Conservation (phyloP, 2,888 invertebrate genomes). For the Archaeoteleia sp. region DNA sequence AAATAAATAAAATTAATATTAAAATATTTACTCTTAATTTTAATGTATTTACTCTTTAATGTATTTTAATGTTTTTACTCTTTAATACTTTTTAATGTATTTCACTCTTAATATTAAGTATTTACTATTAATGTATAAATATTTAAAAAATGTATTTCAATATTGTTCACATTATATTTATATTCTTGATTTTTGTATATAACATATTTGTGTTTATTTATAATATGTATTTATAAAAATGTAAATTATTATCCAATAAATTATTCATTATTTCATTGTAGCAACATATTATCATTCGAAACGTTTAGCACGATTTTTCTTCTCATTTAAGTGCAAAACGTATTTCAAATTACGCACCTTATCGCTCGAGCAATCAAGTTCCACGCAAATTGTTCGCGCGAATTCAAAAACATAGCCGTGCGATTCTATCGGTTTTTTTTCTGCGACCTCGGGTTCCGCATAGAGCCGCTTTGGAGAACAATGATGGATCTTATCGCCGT, state of each 20-base stretch:
- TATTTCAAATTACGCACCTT: conserved; percentile 38
- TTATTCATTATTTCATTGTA: neutral
- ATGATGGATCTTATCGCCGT: conserved; percentile 52
- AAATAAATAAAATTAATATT: no score
- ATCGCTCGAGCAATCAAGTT: conserved; percentile 34
- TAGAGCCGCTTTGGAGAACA: conserved; percentile 43
- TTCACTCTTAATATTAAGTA: no score
- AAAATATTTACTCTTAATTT: no score
- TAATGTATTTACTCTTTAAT: no score
- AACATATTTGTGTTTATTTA: no score
- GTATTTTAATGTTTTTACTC: no score
- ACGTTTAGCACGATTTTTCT: conserved; percentile 18
- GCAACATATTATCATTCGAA: conserved; percentile 9
- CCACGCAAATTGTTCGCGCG: conserved; percentile 51
- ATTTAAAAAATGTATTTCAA: no score
- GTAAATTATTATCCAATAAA: no score
- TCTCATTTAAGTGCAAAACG: conserved; percentile 27
- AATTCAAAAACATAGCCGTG: conserved; percentile 48
- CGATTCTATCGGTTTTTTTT: conserved; percentile 46
- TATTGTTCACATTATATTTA: no score
- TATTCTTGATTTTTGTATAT: no score
- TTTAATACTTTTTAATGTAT: no score
- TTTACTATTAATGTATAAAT: no score
- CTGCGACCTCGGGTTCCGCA: conserved; percentile 37
- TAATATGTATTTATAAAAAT: neutral